Evolutionary conservation across 2,888 invertebrate genomes (phyloP), one percentile per base, ranked within the genome.

Genomic region (Melanotus villosus): DNA sequence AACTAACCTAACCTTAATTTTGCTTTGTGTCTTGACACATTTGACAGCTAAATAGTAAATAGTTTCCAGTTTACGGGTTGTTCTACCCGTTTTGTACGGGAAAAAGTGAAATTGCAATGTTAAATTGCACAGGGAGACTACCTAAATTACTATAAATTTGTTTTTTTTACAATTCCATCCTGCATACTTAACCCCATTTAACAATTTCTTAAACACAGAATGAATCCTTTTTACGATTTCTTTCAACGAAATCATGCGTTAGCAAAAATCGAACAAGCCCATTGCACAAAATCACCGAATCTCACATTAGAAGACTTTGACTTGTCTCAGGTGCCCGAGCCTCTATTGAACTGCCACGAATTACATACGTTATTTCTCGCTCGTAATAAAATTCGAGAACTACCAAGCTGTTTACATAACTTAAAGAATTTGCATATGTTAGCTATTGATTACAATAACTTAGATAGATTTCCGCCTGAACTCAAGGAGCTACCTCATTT

Each of bases 221-320:
- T 52, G 52, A 52, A 90, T 86, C 87, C 87, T 78, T 86, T 91
- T 78, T 88, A 90, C 82, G 88, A 90, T 84, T 91, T 90, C 83
- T 88, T 91, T 78, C 90, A 90, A 83, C 88, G 89, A 83, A 90
- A 91, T 81, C 89, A 91, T 79, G 89, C 90, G 79, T 81, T 90
- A 77, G 90, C 90, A 34, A 86, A 90, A 75, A 90, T 92, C 77
- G 91, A 92, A 84, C 88, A 89, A 79, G 90, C 89, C 7, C 86
- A 88, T 65, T 84, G 84, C 30, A 88, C 88, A 78, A 89, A 88
- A 81, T 87, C 89, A 41, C 87, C 88, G 64, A 86, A 87, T 69
- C 84, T 92, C 73, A 88, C 88, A 83, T 83, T 92, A 66, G 90
- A 90, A 73, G 88, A 89, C 71, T 90, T 87, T 77, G 90, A 91